Conservation (phyloP, 2,113 vertebrate genomes). For the Rhinolophus sinicus region DNA sequence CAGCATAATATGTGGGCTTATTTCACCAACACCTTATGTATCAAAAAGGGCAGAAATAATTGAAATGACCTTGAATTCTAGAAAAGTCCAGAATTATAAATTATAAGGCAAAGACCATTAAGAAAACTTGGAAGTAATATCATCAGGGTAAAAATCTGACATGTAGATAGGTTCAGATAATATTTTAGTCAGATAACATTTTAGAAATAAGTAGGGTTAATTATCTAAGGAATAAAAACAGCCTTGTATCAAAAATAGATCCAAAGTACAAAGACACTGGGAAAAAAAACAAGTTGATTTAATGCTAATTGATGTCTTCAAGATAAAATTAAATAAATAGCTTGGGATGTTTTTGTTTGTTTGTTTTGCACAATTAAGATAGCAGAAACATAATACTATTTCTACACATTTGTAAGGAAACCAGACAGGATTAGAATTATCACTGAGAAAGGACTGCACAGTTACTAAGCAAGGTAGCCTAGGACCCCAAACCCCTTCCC, state of each 20-base stretch:
- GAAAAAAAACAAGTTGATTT: neutral
- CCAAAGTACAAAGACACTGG: neutral
- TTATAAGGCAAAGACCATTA: slow-evolving; percentile 4
- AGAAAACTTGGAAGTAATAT: neutral
- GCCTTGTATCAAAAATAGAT: slow-evolving; percentile 20
- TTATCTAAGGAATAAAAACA: neutral
- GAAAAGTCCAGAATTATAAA: slow-evolving; percentile 27
- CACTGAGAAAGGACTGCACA: neutral
- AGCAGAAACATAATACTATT: neutral
- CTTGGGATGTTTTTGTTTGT: neutral
- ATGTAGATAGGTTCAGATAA: neutral
- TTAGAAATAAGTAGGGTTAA: slow-evolving; percentile 39
- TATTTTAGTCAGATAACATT: neutral
- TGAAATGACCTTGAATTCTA: slow-evolving; percentile 11
- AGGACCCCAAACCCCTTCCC: neutral
- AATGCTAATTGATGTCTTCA: neutral
- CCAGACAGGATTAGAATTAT: neutral
- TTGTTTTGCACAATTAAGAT: slow-evolving; percentile 27
- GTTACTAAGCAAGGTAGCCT: neutral
- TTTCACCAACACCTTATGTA: neutral
- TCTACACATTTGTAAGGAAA: neutral
- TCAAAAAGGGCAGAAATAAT: neutral
- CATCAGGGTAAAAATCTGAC: neutral
- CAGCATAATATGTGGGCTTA: neutral
- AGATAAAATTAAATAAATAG: slow-evolving; percentile 34